These are phyloP conservation scores for Plectrocnemia conspersa DNA, from an alignment of 1,140 invertebrate genomes.

Conservation along the genomic window DNA sequence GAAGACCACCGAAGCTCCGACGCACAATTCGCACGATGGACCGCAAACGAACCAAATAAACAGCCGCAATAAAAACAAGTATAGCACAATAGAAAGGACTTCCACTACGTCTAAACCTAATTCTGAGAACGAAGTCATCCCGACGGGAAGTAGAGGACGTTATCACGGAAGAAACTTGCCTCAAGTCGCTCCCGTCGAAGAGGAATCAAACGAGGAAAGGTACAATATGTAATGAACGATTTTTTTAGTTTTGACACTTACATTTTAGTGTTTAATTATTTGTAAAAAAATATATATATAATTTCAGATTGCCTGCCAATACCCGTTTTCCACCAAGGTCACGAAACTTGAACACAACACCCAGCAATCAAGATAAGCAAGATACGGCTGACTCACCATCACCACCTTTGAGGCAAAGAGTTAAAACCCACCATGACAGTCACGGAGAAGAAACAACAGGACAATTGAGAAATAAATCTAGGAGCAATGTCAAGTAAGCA, in stretches of 20 bases:
- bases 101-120: constrained; percentile 39
- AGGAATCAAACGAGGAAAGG: constrained; percentile 52
- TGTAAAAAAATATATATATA: not conserved
- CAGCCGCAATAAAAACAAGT: constrained; percentile 53
- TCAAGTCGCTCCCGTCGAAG: constrained; percentile 47
- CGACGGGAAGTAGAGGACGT: constrained; percentile 51
- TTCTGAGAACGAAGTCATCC: constrained; percentile 64
- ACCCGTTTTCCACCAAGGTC: constrained; percentile 73
- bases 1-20: constrained; percentile 34
- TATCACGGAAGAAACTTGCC: constrained; percentile 56
- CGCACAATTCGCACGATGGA: constrained; percentile 55
- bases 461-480: constrained; percentile 47
- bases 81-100: constrained; percentile 61
- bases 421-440: constrained; percentile 46
- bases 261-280: too few relatives aligned
- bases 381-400: constrained; percentile 40
- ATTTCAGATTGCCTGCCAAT: constrained; percentile 64
- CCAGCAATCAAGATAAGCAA: constrained; percentile 38
- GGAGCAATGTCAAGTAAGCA: constrained; percentile 47
- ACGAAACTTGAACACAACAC: constrained; percentile 53
- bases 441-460: constrained; percentile 48
- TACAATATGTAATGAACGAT: too few relatives aligned
- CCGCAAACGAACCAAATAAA: constrained; percentile 49
- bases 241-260: too few relatives aligned
- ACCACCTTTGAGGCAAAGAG: constrained; percentile 40